Base-by-base conservation (phyloP, 2,888 invertebrate species). In the Leptinotarsa haldemani region DNA sequence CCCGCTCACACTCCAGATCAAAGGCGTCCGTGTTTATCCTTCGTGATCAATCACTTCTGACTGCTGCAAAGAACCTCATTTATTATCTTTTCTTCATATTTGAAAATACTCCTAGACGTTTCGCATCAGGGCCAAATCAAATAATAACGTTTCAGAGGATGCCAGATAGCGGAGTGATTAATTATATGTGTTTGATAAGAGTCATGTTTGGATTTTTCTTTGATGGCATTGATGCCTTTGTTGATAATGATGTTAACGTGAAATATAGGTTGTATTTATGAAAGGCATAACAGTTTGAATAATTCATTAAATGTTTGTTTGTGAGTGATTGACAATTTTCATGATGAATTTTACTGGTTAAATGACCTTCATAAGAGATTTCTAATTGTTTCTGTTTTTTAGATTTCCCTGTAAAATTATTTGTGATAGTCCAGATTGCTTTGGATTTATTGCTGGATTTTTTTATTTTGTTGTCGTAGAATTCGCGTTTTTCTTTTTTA, bases 21-120 rank as follows among this genome's bases (percentile, higher is more conserved):
- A 87, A 86, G 85, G 86, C 86, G 85, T 88, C 85, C 86, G 85
- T 77, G 76, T 77, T 77, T 87, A 87, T 86, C 85, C 85, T 82
- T 82, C 81, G 85, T 85, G 86, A 88, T 87, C 87, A 87, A 88
- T 88, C 88, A 88, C 87, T 87, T 85, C 85, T 87, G 87, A 87
- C 87, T 87, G 87, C 82, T 86, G 83, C 86, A 87, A 87, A 87
- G 87, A 85, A 87, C 84, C 86, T 86, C 87, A 88, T 88, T 88
- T 88, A 88, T 88, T 87, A 87, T 84, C 83, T 81, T 77, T 78
- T 80, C 80, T 82, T 83, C 84, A 82, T 84, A 83, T 83, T 83
- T 81, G 83, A 84, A 84, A 84, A 84, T 82, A 83, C 82, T 83
- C 81, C 82, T 80, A 79, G 80, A 81, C 81, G 80, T 81, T 82